Evolutionary conservation across 1,140 invertebrate species (phyloP), one percentile per base, ranked within the genome.

Genomic region (Matsumurasca onukii): DNA sequence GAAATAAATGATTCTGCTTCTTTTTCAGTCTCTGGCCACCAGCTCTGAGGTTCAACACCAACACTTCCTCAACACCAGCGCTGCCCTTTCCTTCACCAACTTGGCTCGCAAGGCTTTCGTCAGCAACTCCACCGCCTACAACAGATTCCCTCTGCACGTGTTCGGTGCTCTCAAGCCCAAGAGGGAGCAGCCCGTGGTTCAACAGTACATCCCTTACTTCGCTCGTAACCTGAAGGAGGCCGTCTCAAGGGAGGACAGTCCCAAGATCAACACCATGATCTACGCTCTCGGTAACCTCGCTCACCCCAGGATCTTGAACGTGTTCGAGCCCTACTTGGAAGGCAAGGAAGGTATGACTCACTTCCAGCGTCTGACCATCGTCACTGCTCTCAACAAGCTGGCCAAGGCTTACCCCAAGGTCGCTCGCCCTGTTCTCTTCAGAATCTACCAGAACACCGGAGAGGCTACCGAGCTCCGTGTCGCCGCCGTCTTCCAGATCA

Each of bases 291-390:
- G 88, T 39, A 85, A 84, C 67, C 77, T 86, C 1, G 86, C 76
- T 34, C 85, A 89, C 75, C 83, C 82, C 2, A 77, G 78, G 64
- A 84, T 89, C 51, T 71, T 90, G 1, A 70, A 79, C 1, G 79
- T 84, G 1, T 87, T 88, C 71, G 81, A 88, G 73, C 86, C 87
- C 3, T 91, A 88, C 72, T 77, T 91, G 12, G 86, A 90, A 79
- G 86, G 86, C 17, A 82, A 71, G 77, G 82, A 59, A 66, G 25
- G 12, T 67, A 74, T 80, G 1, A 81, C 86, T 0, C 83, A 80
- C n/a, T 87, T 83, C 78, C 84, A 90, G 72, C 81, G 88, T 31
- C 75, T 81, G 1, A 74, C 83, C 68, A 89, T 91, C 78, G 82
- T 91, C 9, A 59, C 81, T n/a, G 78, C 80, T 31, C 69, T 91